A percentile compares a stretch with the other conserved stretches of the same genome.
Evolutionary conservation across 2,113 vertebrate genomes (phyloP).

Genomic region (Crotalus viridis): DNA sequence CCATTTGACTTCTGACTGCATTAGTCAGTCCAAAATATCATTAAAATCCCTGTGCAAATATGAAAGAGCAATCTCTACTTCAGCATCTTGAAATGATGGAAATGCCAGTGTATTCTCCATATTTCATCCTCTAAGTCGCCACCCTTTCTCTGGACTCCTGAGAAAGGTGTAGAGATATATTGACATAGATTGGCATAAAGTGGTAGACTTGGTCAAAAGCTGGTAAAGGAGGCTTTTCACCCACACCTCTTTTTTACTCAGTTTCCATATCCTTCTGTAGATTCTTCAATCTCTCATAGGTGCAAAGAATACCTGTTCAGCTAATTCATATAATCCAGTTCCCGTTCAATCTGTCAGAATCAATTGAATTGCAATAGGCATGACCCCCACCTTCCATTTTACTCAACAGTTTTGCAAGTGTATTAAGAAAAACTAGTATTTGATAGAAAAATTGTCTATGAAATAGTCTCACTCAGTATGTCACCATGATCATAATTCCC

Average conservation of each 20-base stretch:
- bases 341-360: slow-evolving; percentile 57
- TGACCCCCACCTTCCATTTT: slow-evolving; percentile 55
- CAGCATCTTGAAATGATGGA: slow-evolving; percentile 40
- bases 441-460: slow-evolving; percentile 75
- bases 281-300: slow-evolving; percentile 57
- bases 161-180: neutral
- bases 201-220: slow-evolving; percentile 35
- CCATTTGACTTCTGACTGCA: slow-evolving; percentile 17
- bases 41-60: slow-evolving; percentile 25
- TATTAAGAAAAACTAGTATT: slow-evolving; percentile 66
- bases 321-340: slow-evolving; percentile 55
- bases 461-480: slow-evolving; percentile 63
- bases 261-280: slow-evolving; percentile 44
- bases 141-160: slow-evolving; percentile 19
- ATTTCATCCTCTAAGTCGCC: neutral
- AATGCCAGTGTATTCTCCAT: neutral
- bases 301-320: slow-evolving; percentile 48
- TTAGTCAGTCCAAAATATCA: slow-evolving; percentile 14
- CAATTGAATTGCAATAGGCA: slow-evolving; percentile 63
- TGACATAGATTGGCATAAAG: slow-evolving; percentile 24
- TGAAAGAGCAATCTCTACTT: slow-evolving; percentile 34
- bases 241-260: slow-evolving; percentile 38
- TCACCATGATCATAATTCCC: slow-evolving; percentile 76
- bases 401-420: slow-evolving; percentile 77
- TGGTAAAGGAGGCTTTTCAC: slow-evolving; percentile 51